phyloP scores from a whole-genome alignment of 1,140 invertebrate species.

The Drosophila murphyi region DNA sequence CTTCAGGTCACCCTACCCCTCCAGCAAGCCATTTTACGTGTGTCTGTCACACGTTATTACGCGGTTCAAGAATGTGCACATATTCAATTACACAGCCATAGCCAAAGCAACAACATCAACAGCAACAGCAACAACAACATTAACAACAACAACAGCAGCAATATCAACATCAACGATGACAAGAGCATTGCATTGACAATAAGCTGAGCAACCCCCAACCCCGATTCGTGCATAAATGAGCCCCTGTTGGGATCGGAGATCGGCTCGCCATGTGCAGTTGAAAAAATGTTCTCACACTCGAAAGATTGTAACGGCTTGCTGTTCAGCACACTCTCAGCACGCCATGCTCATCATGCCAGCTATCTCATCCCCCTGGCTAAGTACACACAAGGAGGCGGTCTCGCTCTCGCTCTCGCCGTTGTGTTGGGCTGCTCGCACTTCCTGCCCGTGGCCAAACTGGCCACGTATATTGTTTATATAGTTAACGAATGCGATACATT shows the following conservation, averaged over 20 bases:
- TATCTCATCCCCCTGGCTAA: conserved; percentile 10
- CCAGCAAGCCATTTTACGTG: conserved; percentile 46
- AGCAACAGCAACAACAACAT: conserved; percentile 17
- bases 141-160: conserved; percentile 8
- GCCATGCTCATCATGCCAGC: conserved; percentile 41
- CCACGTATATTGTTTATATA: conserved; percentile 82
- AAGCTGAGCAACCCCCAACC: conserved; percentile 58
- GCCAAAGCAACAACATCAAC: conserved; percentile 30
- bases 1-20: conserved; percentile 9
- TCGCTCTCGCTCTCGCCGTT: conserved; percentile 1
- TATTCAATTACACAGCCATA: conserved; percentile 72
- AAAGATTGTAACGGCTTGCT: conserved; percentile 76
- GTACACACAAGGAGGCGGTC: background rate
- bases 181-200: conserved; percentile 69
- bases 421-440: conserved; percentile 50
- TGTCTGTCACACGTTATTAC: conserved; percentile 64
- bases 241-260: conserved; percentile 52
- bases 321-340: conserved; percentile 78
- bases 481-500: conserved; percentile 83
- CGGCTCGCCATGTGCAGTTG: conserved; percentile 67
- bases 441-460: conserved; percentile 64
- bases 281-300: conserved; percentile 79
- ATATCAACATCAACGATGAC: conserved; percentile 22
- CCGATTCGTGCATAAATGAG: conserved; percentile 64
- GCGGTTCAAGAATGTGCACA: conserved; percentile 75